These are phyloP conservation scores for Lasiommata megera DNA, from an alignment of 2,888 invertebrate genomes.

Conservation along the genomic window DNA sequence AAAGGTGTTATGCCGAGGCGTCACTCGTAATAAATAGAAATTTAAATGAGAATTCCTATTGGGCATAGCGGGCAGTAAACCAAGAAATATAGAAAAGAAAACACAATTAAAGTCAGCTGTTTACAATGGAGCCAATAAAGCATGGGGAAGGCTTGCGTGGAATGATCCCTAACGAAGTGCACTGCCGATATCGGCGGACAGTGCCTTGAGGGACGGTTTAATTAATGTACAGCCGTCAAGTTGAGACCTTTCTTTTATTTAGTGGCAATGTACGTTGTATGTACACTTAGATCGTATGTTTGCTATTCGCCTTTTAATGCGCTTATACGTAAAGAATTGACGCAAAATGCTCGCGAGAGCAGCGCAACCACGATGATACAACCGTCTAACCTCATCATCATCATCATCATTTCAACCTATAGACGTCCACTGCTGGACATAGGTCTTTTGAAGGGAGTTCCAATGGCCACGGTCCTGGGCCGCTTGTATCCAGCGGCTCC, in stretches of 20 bases:
- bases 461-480: too few relatives aligned
- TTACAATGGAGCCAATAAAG: constrained; percentile 57
- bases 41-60: not conserved
- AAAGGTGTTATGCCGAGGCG: not conserved
- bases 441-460: too few relatives aligned
- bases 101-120: constrained; percentile 63
- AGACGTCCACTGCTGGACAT: too few relatives aligned
- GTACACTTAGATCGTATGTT: not conserved
- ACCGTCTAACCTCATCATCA: too few relatives aligned
- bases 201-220: constrained; percentile 36
- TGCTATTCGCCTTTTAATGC: too few relatives aligned
- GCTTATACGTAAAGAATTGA: too few relatives aligned
- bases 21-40: not conserved
- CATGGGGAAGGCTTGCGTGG: constrained; percentile 46
- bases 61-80: not conserved
- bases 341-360: too few relatives aligned
- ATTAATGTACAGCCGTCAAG: constrained; percentile 33
- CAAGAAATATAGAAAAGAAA: constrained; percentile 26
- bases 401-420: too few relatives aligned
- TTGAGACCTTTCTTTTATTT: constrained; percentile 14
- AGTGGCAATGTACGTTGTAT: not conserved
- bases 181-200: constrained; percentile 38
- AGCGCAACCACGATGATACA: too few relatives aligned
- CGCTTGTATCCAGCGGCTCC: too few relatives aligned
- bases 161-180: constrained; percentile 65